phyloP scores from a whole-genome alignment of 2,797 vertebrate species.

The Vireo griseus region DNA sequence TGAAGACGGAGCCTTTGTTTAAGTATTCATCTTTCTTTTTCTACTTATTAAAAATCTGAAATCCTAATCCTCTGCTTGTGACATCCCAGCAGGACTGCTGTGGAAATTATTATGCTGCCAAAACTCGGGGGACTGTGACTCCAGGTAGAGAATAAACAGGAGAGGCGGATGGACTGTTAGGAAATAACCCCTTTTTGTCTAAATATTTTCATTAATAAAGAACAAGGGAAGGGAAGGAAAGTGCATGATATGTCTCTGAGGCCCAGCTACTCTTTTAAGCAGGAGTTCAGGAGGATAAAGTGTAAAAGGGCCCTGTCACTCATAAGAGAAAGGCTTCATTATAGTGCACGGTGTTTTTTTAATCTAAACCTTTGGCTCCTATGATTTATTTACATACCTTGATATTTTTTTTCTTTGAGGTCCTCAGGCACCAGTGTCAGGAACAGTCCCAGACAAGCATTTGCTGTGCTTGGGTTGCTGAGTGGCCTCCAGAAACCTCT shows the following conservation, averaged over 20 bases:
- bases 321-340: not conserved
- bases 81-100: conserved; percentile 58
- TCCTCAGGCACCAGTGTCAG: not conserved
- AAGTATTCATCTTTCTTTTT: conserved; percentile 54
- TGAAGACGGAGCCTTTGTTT: conserved; percentile 62
- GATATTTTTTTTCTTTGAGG: conserved; percentile 28
- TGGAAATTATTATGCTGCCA: conserved; percentile 71
- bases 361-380: not conserved
- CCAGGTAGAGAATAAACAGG: conserved; percentile 72
- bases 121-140: conserved; percentile 46
- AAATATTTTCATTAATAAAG: conserved; percentile 71
- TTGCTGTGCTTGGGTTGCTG: not conserved
- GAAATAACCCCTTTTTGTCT: conserved; percentile 63
- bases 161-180: conserved; percentile 54
- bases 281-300: not conserved
- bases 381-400: not conserved
- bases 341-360: not conserved
- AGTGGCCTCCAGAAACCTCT: not conserved
- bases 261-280: not conserved
- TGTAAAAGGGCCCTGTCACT: not conserved
- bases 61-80: conserved; percentile 64
- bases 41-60: conserved; percentile 47
- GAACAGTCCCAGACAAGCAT: not conserved
- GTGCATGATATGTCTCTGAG: not conserved
- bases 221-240: conserved; percentile 23